A percentile compares a stretch with the other conserved stretches of the same genome.
phyloP scores from a whole-genome alignment of 2,113 vertebrate genomes.

The Phrynocephalus versicolor region DNA sequence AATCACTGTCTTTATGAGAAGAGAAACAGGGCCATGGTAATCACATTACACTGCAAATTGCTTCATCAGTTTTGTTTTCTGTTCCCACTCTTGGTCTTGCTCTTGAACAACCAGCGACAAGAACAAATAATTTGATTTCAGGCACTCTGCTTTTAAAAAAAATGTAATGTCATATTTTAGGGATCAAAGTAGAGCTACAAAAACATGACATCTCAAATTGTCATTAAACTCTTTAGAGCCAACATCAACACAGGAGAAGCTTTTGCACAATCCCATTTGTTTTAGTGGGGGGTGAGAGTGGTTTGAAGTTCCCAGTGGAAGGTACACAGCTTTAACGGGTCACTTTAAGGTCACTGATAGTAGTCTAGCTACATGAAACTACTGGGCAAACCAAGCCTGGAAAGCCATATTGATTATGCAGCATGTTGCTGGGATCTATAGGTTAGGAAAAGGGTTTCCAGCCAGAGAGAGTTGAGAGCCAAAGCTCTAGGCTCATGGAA shows the following conservation, averaged over 20 bases:
- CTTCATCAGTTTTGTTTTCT: constrained; percentile 7
- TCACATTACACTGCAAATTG: constrained; percentile 20
- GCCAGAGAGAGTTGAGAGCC: neutral
- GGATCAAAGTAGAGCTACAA: neutral
- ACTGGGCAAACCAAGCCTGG: neutral
- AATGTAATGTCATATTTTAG: neutral
- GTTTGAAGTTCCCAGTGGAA: neutral
- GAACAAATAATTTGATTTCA: constrained; percentile 7
- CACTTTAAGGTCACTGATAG: neutral
- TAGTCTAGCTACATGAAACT: too few species aligned
- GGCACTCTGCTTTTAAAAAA: constrained; percentile 2
- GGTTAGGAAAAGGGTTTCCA: neutral
- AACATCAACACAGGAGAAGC: neutral
- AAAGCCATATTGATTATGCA: neutral
- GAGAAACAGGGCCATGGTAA: constrained; percentile 2
- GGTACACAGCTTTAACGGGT: neutral
- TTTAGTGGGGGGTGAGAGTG: neutral
- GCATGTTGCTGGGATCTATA: neutral
- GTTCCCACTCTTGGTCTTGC: neutral
- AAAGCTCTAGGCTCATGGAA: neutral
- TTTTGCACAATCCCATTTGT: neutral
- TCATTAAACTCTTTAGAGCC: neutral
- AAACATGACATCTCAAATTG: constrained; percentile 9
- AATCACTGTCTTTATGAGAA: neutral
- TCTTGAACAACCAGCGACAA: constrained; percentile 10